Conservation (phyloP, 2,888 invertebrate genomes). For the Caradrina kadenii region DNA sequence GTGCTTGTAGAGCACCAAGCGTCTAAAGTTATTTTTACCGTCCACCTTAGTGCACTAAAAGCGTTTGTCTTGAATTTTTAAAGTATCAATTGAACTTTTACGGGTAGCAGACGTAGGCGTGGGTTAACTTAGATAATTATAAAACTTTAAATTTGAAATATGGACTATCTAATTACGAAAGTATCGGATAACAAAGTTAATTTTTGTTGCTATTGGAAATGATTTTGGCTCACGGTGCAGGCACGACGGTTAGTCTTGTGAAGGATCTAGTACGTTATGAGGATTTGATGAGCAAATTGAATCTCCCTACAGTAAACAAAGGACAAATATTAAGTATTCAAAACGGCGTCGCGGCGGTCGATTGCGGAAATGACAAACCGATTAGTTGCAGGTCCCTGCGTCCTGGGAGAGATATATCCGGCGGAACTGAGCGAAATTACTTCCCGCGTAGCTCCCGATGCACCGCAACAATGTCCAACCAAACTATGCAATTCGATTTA, state of each 20-base stretch:
- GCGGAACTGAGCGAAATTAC: slow-evolving; percentile 85
- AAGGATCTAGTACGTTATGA: slow-evolving; percentile 3
- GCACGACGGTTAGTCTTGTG: not conserved
- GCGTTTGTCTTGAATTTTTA: slow-evolving; percentile 88
- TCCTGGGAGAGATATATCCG: slow-evolving; percentile 86
- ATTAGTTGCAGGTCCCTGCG: slow-evolving; percentile 86
- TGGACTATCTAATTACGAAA: slow-evolving; percentile 43
- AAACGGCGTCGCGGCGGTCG: slow-evolving; percentile 79
- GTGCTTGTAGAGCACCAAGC: slow-evolving; percentile 74
- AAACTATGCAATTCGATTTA: slow-evolving; percentile 79
- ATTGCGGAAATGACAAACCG: slow-evolving; percentile 89
- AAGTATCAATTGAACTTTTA: slow-evolving; percentile 84
- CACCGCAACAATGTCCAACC: slow-evolving; percentile 81
- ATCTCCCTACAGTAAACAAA: slow-evolving; percentile 69
- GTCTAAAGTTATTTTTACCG: slow-evolving; percentile 84
- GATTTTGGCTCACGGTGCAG: not conserved
- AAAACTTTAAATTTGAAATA: slow-evolving; percentile 54
- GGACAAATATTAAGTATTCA: slow-evolving; percentile 81
- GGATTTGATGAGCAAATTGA: slow-evolving; percentile 34
- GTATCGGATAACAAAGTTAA: slow-evolving; percentile 24
- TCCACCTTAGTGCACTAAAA: slow-evolving; percentile 79
- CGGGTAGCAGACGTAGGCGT: slow-evolving; percentile 67
- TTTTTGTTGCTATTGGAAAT: slow-evolving; percentile 5
- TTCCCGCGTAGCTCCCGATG: slow-evolving; percentile 80
- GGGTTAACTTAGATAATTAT: slow-evolving; percentile 49